Conservation (phyloP, 2,797 vertebrate genomes). For the Phoxinus dragarum region DNA sequence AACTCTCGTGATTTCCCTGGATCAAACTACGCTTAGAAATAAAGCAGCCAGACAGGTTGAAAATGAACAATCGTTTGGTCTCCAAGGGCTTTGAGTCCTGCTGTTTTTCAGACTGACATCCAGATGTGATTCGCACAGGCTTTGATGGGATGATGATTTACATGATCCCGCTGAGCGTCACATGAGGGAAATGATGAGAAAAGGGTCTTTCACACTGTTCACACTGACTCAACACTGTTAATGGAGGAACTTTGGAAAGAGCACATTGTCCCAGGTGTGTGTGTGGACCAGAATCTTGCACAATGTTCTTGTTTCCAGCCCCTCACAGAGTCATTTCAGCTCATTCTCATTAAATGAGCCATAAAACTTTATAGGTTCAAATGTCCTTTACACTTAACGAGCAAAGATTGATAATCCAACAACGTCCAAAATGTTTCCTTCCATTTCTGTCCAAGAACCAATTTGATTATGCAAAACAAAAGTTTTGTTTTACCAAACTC, state of each 20-base stretch:
- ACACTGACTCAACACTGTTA: not conserved
- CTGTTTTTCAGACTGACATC: not conserved
- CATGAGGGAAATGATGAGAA: not conserved
- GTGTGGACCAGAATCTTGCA: not conserved
- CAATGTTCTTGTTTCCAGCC: not conserved
- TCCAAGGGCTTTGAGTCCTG: not conserved
- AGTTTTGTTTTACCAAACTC: constrained; percentile 13
- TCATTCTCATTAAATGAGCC: not conserved
- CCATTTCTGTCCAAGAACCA: not conserved
- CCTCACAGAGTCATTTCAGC: not conserved
- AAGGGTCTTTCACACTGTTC: not conserved
- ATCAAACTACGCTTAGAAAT: constrained; percentile 27
- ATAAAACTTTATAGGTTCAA: not conserved
- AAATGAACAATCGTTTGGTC: constrained; percentile 7
- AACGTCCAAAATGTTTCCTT: not conserved
- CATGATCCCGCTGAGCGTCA: not conserved
- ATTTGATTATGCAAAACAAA: not conserved
- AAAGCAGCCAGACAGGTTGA: constrained; percentile 19
- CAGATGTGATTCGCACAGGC: not conserved
- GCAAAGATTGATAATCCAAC: not conserved
- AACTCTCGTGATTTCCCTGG: constrained; percentile 31
- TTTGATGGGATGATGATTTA: constrained; percentile 11
- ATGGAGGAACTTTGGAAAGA: not conserved
- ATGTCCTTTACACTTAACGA: not conserved
- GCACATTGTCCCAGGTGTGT: not conserved